phyloP scores from a whole-genome alignment of 2,113 vertebrate species.

The Cynocephalus volans region DNA sequence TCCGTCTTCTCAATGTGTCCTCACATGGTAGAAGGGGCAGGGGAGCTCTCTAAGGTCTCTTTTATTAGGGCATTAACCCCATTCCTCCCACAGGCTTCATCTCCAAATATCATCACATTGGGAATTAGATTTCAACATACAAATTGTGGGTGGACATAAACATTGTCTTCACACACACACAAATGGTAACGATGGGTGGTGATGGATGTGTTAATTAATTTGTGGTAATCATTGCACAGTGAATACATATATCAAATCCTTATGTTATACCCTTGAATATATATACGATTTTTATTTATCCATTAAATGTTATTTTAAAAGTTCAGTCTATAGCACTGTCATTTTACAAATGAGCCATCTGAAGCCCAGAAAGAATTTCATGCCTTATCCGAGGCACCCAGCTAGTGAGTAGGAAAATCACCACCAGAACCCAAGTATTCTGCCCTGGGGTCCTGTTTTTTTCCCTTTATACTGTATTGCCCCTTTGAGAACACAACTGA shows the following conservation, averaged over 20 bases:
- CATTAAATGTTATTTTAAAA: not conserved
- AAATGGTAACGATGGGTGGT: not conserved
- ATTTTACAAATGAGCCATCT: not conserved
- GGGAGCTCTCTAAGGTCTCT: not conserved
- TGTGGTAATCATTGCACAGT: not conserved
- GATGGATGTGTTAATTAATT: not conserved
- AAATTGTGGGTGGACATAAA: not conserved
- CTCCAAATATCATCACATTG: not conserved
- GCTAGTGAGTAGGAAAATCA: not conserved
- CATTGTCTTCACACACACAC: not conserved
- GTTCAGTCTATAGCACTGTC: not conserved
- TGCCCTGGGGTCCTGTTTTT: not conserved
- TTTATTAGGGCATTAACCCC: not conserved
- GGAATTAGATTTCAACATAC: not conserved
- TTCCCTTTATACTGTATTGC: not conserved
- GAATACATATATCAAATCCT: not conserved
- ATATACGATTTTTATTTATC: not conserved
- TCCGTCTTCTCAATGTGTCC: not conserved
- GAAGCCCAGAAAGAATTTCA: not conserved
- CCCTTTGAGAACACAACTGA: not conserved
- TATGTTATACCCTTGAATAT: not conserved
- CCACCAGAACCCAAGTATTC: not conserved
- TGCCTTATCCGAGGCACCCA: not conserved
- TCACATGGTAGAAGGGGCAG: not conserved
- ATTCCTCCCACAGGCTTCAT: not conserved